These are phyloP conservation scores for Harpalus rufipes DNA, from an alignment of 2,888 invertebrate species.

Conservation along the genomic window DNA sequence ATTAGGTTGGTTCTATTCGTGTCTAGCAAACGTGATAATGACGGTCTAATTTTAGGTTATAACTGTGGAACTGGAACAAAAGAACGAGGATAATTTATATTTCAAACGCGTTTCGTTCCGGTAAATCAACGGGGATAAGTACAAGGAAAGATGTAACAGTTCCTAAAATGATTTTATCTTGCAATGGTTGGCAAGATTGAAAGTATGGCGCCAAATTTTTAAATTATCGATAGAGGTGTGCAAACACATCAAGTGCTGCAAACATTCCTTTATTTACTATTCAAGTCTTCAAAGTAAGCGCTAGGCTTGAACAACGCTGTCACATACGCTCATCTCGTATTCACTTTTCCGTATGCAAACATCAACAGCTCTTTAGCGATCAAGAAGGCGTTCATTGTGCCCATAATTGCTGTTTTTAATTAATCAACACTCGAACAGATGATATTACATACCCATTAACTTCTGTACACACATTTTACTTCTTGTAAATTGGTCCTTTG, in stretches of 20 bases:
- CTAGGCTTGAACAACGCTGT: not conserved
- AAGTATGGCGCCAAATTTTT: not conserved
- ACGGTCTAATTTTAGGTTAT: conserved; percentile 60
- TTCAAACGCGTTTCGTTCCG: conserved; percentile 38
- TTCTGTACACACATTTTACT: conserved; percentile 18
- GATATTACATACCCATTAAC: conserved; percentile 45
- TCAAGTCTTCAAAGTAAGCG: not conserved
- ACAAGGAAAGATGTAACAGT: conserved; percentile 18
- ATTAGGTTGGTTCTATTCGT: conserved; percentile 48
- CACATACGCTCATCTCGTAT: conserved; percentile 14
- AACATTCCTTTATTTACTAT: conserved; percentile 15
- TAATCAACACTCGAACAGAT: conserved; percentile 30
- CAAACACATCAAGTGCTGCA: conserved; percentile 10
- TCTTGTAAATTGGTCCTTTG: conserved; percentile 25
- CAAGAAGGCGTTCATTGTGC: conserved; percentile 48
- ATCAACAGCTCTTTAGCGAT: conserved; percentile 34
- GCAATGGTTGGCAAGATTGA: not conserved
- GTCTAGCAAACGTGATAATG: conserved; percentile 57
- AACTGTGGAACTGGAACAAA: conserved; percentile 57
- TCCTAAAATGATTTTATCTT: not conserved
- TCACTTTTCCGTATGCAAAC: conserved; percentile 38
- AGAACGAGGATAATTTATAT: conserved; percentile 55
- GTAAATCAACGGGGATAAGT: conserved; percentile 33
- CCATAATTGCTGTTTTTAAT: conserved; percentile 49
- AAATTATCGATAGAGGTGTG: not conserved